A percentile compares a stretch with the other conserved stretches of the same genome.
phyloP scores from a whole-genome alignment of 2,113 vertebrate species.

The Daphoenositta chrysoptera region DNA sequence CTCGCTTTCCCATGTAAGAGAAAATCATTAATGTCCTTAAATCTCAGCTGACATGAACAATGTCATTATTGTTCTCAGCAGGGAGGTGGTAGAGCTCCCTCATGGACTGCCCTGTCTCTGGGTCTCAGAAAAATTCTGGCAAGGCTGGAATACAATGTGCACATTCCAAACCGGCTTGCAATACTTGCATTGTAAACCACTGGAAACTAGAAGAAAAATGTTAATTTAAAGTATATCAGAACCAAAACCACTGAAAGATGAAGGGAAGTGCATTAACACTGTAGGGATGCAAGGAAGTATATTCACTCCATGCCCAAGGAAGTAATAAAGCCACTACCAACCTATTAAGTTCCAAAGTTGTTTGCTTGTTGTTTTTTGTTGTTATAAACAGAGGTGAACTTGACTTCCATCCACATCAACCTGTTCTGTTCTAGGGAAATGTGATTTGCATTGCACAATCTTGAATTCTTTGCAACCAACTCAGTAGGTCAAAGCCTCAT shows the following conservation, averaged over 20 bases:
- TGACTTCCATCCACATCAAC: neutral
- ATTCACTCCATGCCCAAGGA: neutral
- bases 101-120: neutral
- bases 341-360: neutral
- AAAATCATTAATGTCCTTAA: neutral
- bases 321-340: neutral
- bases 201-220: neutral
- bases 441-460: neutral
- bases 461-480: neutral
- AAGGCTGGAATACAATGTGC: neutral
- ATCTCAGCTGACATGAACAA: neutral
- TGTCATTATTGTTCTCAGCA: neutral
- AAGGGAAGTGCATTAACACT: neutral
- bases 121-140: slow-evolving; percentile 12
- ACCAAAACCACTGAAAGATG: neutral
- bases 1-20: neutral
- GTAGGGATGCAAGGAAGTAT: neutral
- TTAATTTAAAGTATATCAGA: neutral
- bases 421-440: neutral
- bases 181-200: slow-evolving; percentile 20
- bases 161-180: slow-evolving; percentile 38
- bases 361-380: neutral
- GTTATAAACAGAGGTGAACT: neutral
- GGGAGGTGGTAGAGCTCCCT: neutral
- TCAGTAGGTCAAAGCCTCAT: neutral